Base-by-base conservation (phyloP, 2,113 vertebrate species). In the Laticauda laticaudata region DNA sequence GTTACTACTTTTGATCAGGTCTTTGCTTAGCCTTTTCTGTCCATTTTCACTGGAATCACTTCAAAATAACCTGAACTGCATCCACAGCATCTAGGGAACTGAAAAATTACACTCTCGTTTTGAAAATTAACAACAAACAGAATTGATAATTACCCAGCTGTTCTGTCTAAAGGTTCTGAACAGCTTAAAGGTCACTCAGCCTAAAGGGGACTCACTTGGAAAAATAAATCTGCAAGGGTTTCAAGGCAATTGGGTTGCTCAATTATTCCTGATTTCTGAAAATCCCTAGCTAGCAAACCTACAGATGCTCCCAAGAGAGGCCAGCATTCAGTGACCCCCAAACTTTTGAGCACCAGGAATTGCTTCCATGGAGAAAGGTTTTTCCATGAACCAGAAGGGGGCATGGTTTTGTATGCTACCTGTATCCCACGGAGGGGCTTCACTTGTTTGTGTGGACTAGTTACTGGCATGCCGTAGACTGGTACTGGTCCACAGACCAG, bases 171-270 rank as follows among this genome's bases (percentile, higher is more conserved):
- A 92, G 92, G 87, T 89, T 92, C 94, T 93, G 92, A 92, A 94
- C 93, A 92, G 94, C 92, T 94, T 88, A 95, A 97, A 95, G 96
- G 94, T 95, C 95, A 96, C 91, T 51, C 89, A 87, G n/a, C 89
- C 92, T 93, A 96, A 94, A 93, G 92, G 92, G 95, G 94, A 95
- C 90, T 85, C 87, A 64, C 59, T 93, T 81, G 86, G 90, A 95
- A 94, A 95, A 96, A 91, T 39, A 91, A 95, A 95, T 94, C 93
- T 95, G 69, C 14, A 34, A 61, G 87, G 86, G 34, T 81, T 95
- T 90, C 92, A 94, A 93, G 94, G 95, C 95, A 96, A 95, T 96
- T 92, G 85, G 92, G 94, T 89, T 64, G 75, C 51, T 69, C 5
- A 48, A 20, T 87, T 75, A 11, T 55, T 54, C n/a, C 64, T 39